These are phyloP conservation scores for Tokudaia muenninki DNA, from an alignment of 2,797 vertebrate species.

Conservation along the genomic window DNA sequence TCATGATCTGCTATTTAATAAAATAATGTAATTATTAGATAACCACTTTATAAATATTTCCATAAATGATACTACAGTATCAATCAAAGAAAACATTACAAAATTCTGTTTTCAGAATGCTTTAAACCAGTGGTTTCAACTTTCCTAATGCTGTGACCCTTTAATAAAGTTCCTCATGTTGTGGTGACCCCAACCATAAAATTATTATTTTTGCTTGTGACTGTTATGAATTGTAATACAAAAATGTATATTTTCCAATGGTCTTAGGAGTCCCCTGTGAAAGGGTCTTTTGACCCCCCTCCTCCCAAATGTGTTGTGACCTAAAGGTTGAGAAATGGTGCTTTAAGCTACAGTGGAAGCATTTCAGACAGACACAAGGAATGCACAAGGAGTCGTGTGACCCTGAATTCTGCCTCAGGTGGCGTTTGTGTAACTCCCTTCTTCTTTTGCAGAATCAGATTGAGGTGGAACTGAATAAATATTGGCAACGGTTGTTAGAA, in stretches of 20 bases:
- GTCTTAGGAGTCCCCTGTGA: neutral
- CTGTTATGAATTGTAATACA: neutral
- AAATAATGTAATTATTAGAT: constrained; percentile 35
- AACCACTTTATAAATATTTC: constrained; percentile 49
- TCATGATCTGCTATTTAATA: constrained; percentile 15
- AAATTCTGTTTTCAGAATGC: constrained; percentile 55
- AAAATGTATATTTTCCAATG: neutral
- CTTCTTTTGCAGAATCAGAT: constrained; percentile 93
- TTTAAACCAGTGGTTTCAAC: constrained; percentile 27
- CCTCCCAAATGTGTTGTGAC: neutral
- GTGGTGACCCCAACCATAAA: neutral
- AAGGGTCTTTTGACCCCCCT: neutral
- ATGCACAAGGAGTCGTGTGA: neutral
- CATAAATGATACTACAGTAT: constrained; percentile 49
- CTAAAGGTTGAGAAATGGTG: neutral
- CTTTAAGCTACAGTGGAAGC: neutral
- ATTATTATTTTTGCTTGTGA: neutral
- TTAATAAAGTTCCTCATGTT: neutral
- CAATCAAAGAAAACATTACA: constrained; percentile 49
- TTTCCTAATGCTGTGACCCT: neutral
- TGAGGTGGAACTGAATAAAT: constrained; percentile 93
- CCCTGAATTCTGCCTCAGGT: constrained; percentile 51
- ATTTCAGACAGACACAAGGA: constrained; percentile 3
- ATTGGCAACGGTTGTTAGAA: constrained; percentile 94
- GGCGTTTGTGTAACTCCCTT: constrained; percentile 51